Percentiles rank a stretch among this genome's conserved stretches.
These are phyloP conservation scores for Perizoma flavofasciatum DNA, from an alignment of 2,888 invertebrate genomes.

Conservation along the genomic window DNA sequence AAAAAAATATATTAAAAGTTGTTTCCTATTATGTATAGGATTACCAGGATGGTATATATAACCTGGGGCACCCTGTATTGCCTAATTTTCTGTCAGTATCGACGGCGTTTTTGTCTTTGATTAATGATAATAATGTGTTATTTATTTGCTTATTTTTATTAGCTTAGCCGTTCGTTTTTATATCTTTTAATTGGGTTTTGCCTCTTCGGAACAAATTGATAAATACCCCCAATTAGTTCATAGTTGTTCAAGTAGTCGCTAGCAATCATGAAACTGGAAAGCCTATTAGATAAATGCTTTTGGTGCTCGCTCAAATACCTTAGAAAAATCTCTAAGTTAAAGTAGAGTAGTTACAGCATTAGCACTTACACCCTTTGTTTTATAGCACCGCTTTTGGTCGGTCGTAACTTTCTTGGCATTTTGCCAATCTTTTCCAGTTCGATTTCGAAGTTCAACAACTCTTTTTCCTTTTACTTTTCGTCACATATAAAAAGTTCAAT, in stretches of 20 bases:
- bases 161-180: conserved; percentile 6
- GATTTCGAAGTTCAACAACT: conserved; percentile 21
- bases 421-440: conserved; percentile 24
- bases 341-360: conserved; percentile 18
- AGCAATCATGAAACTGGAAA: neutral
- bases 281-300: neutral
- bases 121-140: neutral
- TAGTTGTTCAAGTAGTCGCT: no score
- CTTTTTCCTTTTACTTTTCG: conserved; percentile 19
- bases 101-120: conserved; percentile 13
- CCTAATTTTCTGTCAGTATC: neutral
- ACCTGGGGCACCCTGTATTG: no score
- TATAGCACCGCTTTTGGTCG: conserved; percentile 21
- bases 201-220: conserved; percentile 14
- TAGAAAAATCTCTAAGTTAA: conserved; percentile 17
- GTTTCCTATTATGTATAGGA: no score
- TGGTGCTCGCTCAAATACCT: neutral
- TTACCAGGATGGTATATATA: no score
- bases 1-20: no score
- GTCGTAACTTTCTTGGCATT: conserved; percentile 24
- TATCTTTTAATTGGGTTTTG: conserved; percentile 15
- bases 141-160: conserved; percentile 10
- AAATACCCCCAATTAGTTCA: conserved; percentile 14
- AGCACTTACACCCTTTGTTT: conserved; percentile 19
- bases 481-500: conserved; percentile 2